phyloP scores from a whole-genome alignment of 2,797 vertebrate species.

The Lophotriccus pileatus region DNA sequence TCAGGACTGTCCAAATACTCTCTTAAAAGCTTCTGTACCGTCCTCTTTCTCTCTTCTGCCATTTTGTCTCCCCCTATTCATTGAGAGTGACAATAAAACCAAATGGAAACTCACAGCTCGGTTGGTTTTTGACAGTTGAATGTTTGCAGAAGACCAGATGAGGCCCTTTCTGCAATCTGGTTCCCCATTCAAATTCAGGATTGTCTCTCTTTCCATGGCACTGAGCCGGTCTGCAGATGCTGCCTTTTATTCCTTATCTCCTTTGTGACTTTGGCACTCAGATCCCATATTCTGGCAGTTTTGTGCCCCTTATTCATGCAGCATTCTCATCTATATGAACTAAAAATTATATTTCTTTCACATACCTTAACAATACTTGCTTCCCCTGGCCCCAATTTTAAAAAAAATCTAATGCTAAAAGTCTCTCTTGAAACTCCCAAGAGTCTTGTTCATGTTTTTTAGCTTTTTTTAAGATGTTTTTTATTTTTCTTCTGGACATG shows the following conservation, averaged over 20 bases:
- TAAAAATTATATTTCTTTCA: not conserved
- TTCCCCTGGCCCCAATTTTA: rapidly evolving
- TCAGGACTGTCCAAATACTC: not conserved
- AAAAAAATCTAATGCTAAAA: not conserved
- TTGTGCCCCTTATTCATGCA: not conserved
- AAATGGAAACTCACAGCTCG: not conserved
- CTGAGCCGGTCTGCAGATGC: not conserved
- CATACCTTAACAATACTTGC: not conserved
- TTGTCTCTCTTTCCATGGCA: not conserved
- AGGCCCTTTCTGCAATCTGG: not conserved
- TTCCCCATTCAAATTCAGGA: constrained; percentile 17
- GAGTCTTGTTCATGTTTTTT: rapidly evolving
- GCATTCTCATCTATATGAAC: not conserved
- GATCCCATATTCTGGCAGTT: not conserved
- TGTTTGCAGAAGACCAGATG: constrained; percentile 19
- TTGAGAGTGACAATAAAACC: not conserved
- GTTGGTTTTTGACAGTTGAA: not conserved
- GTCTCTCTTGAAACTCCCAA: not conserved
- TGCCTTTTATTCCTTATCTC: not conserved
- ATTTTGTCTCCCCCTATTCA: not conserved
- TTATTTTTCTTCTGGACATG: not conserved
- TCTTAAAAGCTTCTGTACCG: not conserved
- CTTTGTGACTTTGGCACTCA: not conserved
- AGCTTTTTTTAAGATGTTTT: too few species aligned
- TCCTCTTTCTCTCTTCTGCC: not conserved